phyloP scores from a whole-genome alignment of 2,113 vertebrate species.

The Peromyscus californicus region DNA sequence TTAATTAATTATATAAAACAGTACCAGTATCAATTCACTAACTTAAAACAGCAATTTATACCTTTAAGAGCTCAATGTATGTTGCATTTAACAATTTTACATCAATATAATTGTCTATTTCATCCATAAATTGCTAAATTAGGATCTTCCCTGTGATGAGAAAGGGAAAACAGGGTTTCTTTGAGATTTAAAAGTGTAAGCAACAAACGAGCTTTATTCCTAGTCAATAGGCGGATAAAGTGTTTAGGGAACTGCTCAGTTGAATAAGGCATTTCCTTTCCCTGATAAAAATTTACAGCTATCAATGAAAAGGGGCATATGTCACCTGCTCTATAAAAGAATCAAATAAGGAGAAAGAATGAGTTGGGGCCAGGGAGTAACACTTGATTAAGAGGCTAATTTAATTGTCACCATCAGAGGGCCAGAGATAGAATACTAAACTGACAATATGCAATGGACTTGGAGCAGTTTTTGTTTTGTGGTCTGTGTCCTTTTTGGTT shows the following conservation, averaged over 20 bases:
- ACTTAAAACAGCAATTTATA: constrained; percentile 34
- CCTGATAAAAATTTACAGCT: constrained; percentile 55
- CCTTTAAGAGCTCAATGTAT: constrained; percentile 5
- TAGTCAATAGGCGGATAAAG: constrained; percentile 65
- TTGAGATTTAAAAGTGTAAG: constrained; percentile 75
- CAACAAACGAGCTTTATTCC: constrained; percentile 59
- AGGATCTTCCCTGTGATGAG: neutral
- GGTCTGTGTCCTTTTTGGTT: neutral
- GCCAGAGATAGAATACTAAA: neutral
- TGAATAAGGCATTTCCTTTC: constrained; percentile 44
- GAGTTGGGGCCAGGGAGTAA: neutral
- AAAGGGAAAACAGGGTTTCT: constrained; percentile 52
- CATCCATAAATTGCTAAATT: neutral
- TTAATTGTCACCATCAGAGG: neutral
- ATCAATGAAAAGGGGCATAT: neutral
- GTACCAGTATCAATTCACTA: neutral
- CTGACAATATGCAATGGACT: no score
- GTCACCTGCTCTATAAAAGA: constrained; percentile 20
- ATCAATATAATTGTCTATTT: constrained; percentile 60
- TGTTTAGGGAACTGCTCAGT: constrained; percentile 51
- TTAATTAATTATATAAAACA: constrained; percentile 54
- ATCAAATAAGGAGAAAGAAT: neutral
- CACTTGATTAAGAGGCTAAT: neutral
- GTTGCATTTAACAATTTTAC: constrained; percentile 33
- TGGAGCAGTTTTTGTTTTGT: neutral